phyloP scores from a whole-genome alignment of 1,140 invertebrate species.

The Cotesia vestalis region DNA sequence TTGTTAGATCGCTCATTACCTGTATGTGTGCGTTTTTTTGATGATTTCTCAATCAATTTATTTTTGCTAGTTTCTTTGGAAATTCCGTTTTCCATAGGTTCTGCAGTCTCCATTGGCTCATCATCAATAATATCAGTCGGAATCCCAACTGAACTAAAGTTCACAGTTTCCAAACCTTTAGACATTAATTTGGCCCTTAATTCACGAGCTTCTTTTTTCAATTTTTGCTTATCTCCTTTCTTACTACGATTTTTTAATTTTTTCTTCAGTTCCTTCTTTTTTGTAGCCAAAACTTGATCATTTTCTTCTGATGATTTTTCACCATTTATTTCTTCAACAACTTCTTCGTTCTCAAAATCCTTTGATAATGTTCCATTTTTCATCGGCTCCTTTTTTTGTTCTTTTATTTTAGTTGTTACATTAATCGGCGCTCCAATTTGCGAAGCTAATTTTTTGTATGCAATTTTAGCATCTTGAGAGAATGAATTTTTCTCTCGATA shows the following conservation, averaged over 20 bases:
- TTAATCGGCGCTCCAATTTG: slow-evolving; percentile 53
- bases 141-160: slow-evolving; percentile 48
- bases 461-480: slow-evolving; percentile 60
- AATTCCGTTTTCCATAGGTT: slow-evolving; percentile 17
- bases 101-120: slow-evolving; percentile 40
- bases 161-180: slow-evolving; percentile 52
- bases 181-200: slow-evolving; percentile 58
- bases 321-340: slow-evolving; percentile 13
- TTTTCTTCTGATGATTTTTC: slow-evolving; percentile 4
- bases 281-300: slow-evolving; percentile 26
- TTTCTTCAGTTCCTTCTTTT: slow-evolving; percentile 46
- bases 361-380: slow-evolving; percentile 28
- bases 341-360: slow-evolving; percentile 36
- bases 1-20: background rate
- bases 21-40: no score
- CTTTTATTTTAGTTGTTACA: slow-evolving; percentile 47
- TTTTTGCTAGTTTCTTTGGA: no score
- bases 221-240: slow-evolving; percentile 57
- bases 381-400: slow-evolving; percentile 27
- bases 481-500: slow-evolving; percentile 55
- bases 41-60: no score
- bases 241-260: slow-evolving; percentile 54
- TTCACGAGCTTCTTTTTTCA: slow-evolving; percentile 64
- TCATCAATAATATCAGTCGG: slow-evolving; percentile 28
- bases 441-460: slow-evolving; percentile 62